Evolutionary conservation across 2,797 vertebrate species (phyloP).

Genomic region (Acropternis orthonyx): DNA sequence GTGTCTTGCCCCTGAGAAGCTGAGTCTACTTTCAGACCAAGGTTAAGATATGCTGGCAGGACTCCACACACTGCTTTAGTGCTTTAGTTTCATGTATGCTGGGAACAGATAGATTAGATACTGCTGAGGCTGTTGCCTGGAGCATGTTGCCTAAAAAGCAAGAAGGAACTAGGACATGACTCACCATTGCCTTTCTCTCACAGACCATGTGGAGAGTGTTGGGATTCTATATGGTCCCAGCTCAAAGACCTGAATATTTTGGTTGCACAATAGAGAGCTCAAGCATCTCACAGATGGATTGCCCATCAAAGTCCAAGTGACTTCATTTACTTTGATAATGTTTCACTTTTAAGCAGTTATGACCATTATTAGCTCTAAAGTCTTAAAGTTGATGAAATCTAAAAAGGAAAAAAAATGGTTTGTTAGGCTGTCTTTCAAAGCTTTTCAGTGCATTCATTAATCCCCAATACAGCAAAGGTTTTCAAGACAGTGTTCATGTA

Average conservation of each 20-base stretch:
- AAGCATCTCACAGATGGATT: neutral
- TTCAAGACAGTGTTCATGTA: neutral
- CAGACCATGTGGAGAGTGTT: neutral
- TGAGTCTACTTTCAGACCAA: neutral
- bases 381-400: neutral
- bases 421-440: neutral
- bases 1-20: neutral
- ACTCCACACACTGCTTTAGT: accelerated
- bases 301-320: neutral
- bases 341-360: neutral
- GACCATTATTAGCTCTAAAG: neutral
- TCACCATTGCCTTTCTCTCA: neutral
- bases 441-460: neutral
- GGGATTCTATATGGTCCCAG: neutral
- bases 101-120: neutral
- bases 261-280: neutral
- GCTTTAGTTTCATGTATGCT: neutral
- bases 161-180: neutral
- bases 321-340: neutral
- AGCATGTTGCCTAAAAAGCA: neutral
- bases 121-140: neutral
- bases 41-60: neutral
- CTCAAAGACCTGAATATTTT: neutral
- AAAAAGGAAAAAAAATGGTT: accelerated
- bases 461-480: neutral